Evolutionary conservation across 2,888 invertebrate species (phyloP).

Genomic region (Hyppa rectilinea): DNA sequence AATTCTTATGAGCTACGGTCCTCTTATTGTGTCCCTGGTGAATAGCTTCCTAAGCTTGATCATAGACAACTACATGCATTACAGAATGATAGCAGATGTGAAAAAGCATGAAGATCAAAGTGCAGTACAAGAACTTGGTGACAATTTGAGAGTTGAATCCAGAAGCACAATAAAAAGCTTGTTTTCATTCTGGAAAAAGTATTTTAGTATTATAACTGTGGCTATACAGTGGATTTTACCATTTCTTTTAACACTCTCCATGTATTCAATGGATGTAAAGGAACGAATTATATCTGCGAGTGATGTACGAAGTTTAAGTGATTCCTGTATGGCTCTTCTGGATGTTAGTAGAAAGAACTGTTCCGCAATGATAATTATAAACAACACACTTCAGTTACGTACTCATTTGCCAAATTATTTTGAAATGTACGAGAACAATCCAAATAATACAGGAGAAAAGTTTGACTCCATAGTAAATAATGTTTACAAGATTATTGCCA

Average conservation of each 20-base stretch:
- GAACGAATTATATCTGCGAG: conserved; percentile 69
- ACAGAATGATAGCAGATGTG: conserved; percentile 77
- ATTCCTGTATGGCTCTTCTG: conserved; percentile 80
- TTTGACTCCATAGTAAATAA: conserved; percentile 78
- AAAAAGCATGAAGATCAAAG: conserved; percentile 79
- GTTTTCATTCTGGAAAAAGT: conserved; percentile 73
- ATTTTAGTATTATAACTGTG: conserved; percentile 80
- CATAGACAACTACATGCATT: conserved; percentile 87
- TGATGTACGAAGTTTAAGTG: conserved; percentile 70
- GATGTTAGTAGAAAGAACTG: conserved; percentile 77
- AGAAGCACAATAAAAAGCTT: conserved; percentile 59
- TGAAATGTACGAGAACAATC: conserved; percentile 73
- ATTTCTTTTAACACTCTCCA: conserved; percentile 77
- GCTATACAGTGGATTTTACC: conserved; percentile 84
- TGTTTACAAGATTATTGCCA: conserved; percentile 79
- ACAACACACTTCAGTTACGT: conserved; percentile 71
- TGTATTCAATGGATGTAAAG: conserved; percentile 83
- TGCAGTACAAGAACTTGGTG: conserved; percentile 73
- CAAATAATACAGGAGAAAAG: conserved; percentile 68
- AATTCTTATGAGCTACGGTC: conserved; percentile 82
- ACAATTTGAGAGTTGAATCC: conserved; percentile 53
- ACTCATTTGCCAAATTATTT: conserved; percentile 78
- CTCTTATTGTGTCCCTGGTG: conserved; percentile 82
- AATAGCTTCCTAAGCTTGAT: conserved; percentile 85
- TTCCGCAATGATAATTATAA: conserved; percentile 56